phyloP scores from a whole-genome alignment of 2,113 vertebrate genomes.

The Prochilodus magdalenae region DNA sequence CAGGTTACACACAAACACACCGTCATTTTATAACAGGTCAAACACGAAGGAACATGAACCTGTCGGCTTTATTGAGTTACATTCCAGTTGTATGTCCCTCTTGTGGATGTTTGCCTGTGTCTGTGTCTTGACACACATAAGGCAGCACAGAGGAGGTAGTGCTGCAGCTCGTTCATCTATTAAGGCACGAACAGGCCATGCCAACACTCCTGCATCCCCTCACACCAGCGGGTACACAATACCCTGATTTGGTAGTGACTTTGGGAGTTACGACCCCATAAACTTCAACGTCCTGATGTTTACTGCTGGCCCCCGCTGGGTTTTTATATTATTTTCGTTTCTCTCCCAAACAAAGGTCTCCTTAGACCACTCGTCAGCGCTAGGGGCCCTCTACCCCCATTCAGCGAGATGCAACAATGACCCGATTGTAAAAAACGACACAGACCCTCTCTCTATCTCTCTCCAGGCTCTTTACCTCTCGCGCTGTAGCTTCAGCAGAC shows the following conservation, averaged over 20 bases:
- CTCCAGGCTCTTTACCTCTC: constrained; percentile 47
- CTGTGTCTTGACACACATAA: background rate
- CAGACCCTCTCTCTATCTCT: constrained; percentile 52
- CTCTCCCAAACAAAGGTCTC: constrained; percentile 68
- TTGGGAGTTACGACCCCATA: constrained; percentile 43
- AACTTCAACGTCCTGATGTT: constrained; percentile 31
- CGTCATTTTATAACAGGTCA: background rate
- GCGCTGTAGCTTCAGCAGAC: constrained; percentile 22
- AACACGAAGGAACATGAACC: background rate
- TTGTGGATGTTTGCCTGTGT: background rate
- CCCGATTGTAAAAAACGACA: constrained; percentile 53
- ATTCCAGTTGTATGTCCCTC: constrained; percentile 20
- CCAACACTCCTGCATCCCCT: background rate
- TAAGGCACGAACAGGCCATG: background rate
- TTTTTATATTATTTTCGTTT: constrained; percentile 46
- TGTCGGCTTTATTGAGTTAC: background rate
- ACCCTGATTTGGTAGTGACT: constrained; percentile 19
- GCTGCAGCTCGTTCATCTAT: background rate
- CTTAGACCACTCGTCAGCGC: constrained; percentile 67
- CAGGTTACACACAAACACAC: background rate
- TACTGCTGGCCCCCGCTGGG: constrained; percentile 59
- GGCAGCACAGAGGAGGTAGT: background rate
- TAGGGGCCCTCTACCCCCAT: constrained; percentile 55
- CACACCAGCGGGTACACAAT: constrained; percentile 7
- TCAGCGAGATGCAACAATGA: constrained; percentile 50